Base-by-base conservation (phyloP, 2,113 vertebrate genomes). In the Mohoua ochrocephala region DNA sequence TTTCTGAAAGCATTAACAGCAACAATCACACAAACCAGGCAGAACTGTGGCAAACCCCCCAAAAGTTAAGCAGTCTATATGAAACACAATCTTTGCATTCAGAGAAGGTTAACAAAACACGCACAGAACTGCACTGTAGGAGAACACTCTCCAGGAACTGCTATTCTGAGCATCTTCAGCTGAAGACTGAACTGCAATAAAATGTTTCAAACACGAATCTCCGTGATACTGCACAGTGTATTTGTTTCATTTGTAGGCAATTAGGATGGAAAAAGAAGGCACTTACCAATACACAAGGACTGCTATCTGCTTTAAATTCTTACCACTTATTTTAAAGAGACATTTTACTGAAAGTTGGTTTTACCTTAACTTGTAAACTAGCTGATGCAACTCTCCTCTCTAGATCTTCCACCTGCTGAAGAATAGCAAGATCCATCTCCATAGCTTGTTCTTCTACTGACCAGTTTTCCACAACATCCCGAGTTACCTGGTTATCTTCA, bases 341-440 rank as follows among this genome's bases (percentile, higher is more conserved):
- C 44, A 87, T 97, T 96, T 95, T 92, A 97, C 78, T 96, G 42
- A 89, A 97, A 97, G 80, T 74, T 74, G 69, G 35, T 76, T 98
- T 98, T 98, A 99, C 99, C 99, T 99, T 99, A 65, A 99, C 98
- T 97, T 99, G 99, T 93, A 99, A 98, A 97, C 98, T 98, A 89
- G 99, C 99, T 42, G 99, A 99, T 60, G 98, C 98, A 81, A 99
- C 99, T 97, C 98, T 99, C 95, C 98, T 98, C 95, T 99, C 99
- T 96, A 99, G 98, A 87, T 98, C 98, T 98, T 99, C 99, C 76
- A 99, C 99, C 95, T 99, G 99, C 92, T 98, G 99, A 94, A 99
- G 98, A 93, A 99, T 96, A 86, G 95, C 96, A 93, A 99, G 97
- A 95, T 99, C 99, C 97, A 98, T 97, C 95, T 99, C 98, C 98